These are phyloP conservation scores for Suricata suricatta DNA, from an alignment of 2,113 vertebrate species.

Conservation along the genomic window DNA sequence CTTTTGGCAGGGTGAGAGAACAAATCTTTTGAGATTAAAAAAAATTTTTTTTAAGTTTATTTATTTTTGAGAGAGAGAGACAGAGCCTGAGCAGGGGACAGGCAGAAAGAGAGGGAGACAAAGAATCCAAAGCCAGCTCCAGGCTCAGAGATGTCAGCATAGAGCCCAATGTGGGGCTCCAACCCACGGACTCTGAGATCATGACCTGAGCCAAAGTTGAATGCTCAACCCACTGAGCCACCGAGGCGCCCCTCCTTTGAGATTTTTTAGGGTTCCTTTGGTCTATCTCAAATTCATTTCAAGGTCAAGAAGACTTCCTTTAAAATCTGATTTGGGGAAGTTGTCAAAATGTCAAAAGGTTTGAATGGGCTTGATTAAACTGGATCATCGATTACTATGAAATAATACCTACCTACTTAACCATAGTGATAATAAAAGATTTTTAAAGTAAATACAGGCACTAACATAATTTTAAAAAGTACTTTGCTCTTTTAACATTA, in stretches of 20 bases:
- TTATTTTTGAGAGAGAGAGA: too few species aligned
- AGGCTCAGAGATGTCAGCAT: too few species aligned
- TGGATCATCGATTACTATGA: neutral
- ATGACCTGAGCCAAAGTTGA: too few species aligned
- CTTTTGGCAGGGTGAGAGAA: neutral
- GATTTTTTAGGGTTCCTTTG: neutral
- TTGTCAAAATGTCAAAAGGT: neutral
- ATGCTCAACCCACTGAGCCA: too few species aligned
- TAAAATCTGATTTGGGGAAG: constrained; percentile 14
- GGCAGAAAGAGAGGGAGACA: too few species aligned
- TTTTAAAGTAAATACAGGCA: neutral
- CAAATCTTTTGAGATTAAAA: neutral
- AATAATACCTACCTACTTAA: neutral
- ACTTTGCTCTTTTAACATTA: neutral
- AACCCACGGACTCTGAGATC: too few species aligned
- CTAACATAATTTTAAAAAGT: neutral
- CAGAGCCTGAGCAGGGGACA: too few species aligned
- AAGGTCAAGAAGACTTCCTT: neutral
- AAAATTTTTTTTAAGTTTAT: too few species aligned
- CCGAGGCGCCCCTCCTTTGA: neutral
- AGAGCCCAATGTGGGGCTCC: too few species aligned
- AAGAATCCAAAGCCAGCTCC: too few species aligned
- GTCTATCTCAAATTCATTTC: neutral
- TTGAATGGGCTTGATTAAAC: neutral
- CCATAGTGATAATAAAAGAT: neutral